Evolutionary conservation across 1,140 invertebrate genomes (phyloP).

Genomic region (Nymphalis io): DNA sequence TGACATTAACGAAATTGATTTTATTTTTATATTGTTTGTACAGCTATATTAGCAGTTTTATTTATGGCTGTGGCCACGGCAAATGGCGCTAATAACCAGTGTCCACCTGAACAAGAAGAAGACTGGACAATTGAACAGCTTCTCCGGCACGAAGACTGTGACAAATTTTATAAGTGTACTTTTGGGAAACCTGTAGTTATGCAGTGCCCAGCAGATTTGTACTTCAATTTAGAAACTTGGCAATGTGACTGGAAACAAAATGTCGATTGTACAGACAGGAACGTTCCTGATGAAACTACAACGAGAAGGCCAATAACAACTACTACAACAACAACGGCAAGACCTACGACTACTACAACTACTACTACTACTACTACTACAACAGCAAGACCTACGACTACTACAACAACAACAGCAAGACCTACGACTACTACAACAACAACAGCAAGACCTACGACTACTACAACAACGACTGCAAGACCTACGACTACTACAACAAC

Average conservation of each 20-base stretch:
- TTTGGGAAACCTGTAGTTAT: conserved; percentile 71
- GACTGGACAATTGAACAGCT: conserved; percentile 55
- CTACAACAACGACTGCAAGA: conserved; percentile 21
- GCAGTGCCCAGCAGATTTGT: conserved; percentile 77
- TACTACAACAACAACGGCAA: conserved; percentile 19
- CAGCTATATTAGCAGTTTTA: conserved; percentile 27
- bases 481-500: conserved; percentile 18
- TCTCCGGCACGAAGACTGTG: conserved; percentile 80
- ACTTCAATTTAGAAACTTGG: conserved; percentile 79
- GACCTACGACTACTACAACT: conserved; percentile 29
- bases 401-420: conserved; percentile 19
- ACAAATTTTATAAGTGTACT: conserved; percentile 82
- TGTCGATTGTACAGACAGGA: conserved; percentile 74
- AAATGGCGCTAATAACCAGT: conserved; percentile 35
- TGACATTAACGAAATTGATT: neutral
- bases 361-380: conserved; percentile 30
- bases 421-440: conserved; percentile 17
- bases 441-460: conserved; percentile 14
- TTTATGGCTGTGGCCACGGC: conserved; percentile 33
- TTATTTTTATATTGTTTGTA: conserved; percentile 21
- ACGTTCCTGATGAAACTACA: conserved; percentile 42
- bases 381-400: conserved; percentile 19
- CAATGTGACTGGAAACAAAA: conserved; percentile 81
- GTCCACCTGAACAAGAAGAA: conserved; percentile 50
- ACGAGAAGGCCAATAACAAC: conserved; percentile 14